Base-by-base conservation (phyloP, 2,888 invertebrate genomes). In the Dynastes grantii region DNA sequence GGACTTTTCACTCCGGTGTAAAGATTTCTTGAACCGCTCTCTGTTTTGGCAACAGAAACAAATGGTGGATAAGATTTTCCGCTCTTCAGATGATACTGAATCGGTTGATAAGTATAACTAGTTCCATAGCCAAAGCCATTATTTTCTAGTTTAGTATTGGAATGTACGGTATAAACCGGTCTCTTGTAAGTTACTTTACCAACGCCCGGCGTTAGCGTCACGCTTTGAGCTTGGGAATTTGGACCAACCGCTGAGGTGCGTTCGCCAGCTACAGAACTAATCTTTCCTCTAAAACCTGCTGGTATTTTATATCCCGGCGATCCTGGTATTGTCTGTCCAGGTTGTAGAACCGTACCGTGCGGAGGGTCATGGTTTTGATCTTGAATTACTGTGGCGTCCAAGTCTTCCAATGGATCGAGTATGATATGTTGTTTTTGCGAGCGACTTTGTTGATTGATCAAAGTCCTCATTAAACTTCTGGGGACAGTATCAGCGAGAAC, bases 41-140 rank as follows among this genome's bases (percentile, higher is more conserved):
- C 93, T 2, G 95, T 95, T 87, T 95, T 96, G 1, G 95, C 94
- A 4, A 95, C 93, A 0, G 96, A 94, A 2, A 95, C 92, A 87
- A 94, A 96, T 84, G 92, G 92, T 76, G 94, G 92, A 13, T 90
- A 90, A n/a, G 91, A 90, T 81, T 85, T 86, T 0, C 83, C 83
- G 79, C 86, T 87, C 83, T 87, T 87, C 51, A 88, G 78, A 53
- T 85, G 85, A 78, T 88, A 86, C 29, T 85, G 84, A 4, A 85
- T 83, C 4, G 88, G 88, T 78, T 86, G 85, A 76, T 87, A 87
- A 0, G 87, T 85, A 79, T 87, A 88, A 4, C 87, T 87, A 29
- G 87, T 85, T 40, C 87, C 87, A 79, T 85, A 87, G 22, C 86
- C 87, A 55, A 85, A 86, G 29, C 85, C 83, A 5, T 87, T 87